These are phyloP conservation scores for Rhinogobius similis DNA, from an alignment of 2,113 vertebrate genomes.

Conservation along the genomic window DNA sequence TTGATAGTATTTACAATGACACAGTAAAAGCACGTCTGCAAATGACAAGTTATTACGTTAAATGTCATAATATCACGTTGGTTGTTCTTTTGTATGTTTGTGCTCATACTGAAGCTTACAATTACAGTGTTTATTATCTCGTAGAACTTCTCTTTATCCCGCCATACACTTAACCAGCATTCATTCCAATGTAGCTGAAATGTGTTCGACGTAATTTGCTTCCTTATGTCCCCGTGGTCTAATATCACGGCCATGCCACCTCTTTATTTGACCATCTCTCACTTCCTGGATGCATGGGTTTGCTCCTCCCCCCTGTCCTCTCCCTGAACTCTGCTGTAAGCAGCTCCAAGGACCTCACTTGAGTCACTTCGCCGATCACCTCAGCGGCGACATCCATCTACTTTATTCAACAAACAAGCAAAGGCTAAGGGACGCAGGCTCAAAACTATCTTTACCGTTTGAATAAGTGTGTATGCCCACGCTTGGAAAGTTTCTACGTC, in stretches of 20 bases:
- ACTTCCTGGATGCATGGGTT: constrained; percentile 6
- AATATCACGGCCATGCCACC: constrained; percentile 15
- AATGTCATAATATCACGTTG: background rate
- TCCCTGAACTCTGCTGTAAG: constrained; percentile 53
- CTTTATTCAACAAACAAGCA: constrained; percentile 12
- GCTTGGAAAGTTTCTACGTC: background rate
- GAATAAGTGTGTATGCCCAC: background rate
- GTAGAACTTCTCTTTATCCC: background rate
- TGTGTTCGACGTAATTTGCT: constrained; percentile 11
- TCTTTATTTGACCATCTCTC: constrained; percentile 16
- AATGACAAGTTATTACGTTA: background rate
- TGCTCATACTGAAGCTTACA: too few relatives aligned
- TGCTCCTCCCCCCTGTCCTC: constrained; percentile 53
- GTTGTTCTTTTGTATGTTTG: background rate
- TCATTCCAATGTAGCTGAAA: background rate
- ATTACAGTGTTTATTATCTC: background rate
- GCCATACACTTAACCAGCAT: background rate
- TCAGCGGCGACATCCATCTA: background rate
- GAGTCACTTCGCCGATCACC: constrained; percentile 9
- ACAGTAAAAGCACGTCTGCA: background rate
- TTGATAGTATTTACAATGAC: background rate
- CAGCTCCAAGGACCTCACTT: too few relatives aligned
- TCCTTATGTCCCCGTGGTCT: constrained; percentile 20
- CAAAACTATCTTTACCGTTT: constrained; percentile 21
- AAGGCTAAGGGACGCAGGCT: background rate